A percentile compares a stretch with the other conserved stretches of the same genome.
Conservation (phyloP, 2,888 invertebrate species). For the Cinara cedri region DNA sequence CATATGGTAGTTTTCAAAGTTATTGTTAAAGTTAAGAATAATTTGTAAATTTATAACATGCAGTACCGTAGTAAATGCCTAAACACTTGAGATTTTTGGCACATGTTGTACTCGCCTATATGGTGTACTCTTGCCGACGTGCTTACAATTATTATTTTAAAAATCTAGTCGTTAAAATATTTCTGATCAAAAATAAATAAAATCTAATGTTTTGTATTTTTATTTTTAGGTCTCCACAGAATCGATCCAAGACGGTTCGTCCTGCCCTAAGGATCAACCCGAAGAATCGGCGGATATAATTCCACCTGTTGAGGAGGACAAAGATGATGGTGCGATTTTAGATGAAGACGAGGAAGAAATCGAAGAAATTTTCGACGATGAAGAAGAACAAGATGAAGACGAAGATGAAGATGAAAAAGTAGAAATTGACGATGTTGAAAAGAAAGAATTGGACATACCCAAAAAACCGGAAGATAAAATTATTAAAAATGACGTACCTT, state of each 20-base stretch:
- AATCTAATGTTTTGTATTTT: not conserved
- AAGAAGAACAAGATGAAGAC: slow-evolving; percentile 30
- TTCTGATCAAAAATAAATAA: not conserved
- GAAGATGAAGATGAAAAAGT: slow-evolving; percentile 3
- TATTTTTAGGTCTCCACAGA: slow-evolving; percentile 37
- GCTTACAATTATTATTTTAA: not conserved
- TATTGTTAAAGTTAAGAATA: slow-evolving; percentile 37
- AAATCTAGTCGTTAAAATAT: not conserved
- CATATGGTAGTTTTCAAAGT: slow-evolving; percentile 23
- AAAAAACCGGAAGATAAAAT: slow-evolving; percentile 28
- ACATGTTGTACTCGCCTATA: not conserved
- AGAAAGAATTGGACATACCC: not conserved
- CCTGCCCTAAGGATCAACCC: not conserved
- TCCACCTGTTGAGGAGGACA: not conserved
- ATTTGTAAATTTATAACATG: not conserved
- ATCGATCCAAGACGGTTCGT: slow-evolving; percentile 26
- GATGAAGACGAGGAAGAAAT: slow-evolving; percentile 7
- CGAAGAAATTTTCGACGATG: slow-evolving; percentile 1
- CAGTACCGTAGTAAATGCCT: slow-evolving; percentile 4
- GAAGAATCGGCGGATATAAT: not conserved
- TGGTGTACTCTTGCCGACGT: not conserved
- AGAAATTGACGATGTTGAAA: slow-evolving; percentile 12
- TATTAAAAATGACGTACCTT: slow-evolving; percentile 10
- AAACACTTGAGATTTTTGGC: slow-evolving; percentile 23
- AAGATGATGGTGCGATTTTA: not conserved